These are phyloP conservation scores for Oconnorella tubifera DNA, from an alignment of 2,888 invertebrate species.

Conservation along the genomic window DNA sequence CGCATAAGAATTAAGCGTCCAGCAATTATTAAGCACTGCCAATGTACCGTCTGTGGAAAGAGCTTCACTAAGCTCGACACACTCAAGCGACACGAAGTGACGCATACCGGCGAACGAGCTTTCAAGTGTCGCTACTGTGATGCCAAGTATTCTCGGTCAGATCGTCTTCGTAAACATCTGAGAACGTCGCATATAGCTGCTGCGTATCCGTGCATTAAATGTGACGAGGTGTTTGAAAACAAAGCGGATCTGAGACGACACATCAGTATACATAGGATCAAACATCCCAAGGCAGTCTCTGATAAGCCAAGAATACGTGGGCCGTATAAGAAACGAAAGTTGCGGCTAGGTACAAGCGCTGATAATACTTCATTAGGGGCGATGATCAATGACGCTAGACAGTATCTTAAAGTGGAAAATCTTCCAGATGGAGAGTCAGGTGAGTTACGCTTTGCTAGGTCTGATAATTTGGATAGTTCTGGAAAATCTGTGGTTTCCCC, in stretches of 20 bases:
- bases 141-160: constrained; percentile 1
- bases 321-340: constrained; percentile 1
- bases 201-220: background rate
- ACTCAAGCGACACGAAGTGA: constrained; percentile 6
- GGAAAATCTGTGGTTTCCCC: background rate
- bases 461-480: background rate
- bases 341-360: background rate
- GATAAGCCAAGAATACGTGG: constrained; percentile 1
- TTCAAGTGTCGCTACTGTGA: constrained; percentile 3
- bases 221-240: background rate
- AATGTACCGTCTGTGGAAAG: constrained; percentile 1
- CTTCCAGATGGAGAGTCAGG: no score
- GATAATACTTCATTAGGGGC: background rate
- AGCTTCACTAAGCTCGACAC: constrained; percentile 3
- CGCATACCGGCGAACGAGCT: background rate
- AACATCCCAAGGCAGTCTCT: background rate
- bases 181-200: background rate
- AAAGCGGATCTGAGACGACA: background rate
- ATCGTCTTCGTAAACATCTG: background rate
- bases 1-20: background rate
- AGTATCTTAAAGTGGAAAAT: no score
- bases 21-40: background rate
- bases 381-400: background rate
- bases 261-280: background rate
- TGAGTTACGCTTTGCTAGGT: background rate